phyloP scores from a whole-genome alignment of 2,113 vertebrate genomes.

The Ameiurus melas region DNA sequence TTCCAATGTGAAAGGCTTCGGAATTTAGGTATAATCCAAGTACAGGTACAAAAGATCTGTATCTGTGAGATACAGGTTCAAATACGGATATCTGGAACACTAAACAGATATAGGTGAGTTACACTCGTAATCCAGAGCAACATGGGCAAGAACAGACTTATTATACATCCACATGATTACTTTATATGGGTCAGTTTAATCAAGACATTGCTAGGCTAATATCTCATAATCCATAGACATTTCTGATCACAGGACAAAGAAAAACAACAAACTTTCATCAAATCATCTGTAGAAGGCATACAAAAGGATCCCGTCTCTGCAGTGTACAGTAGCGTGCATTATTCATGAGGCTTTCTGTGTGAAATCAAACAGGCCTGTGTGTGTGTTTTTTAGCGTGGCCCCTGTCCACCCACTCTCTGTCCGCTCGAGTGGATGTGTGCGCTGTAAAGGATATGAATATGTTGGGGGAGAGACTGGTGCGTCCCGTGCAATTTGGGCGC shows the following conservation, averaged over 20 bases:
- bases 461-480: conserved; percentile 85
- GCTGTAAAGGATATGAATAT: conserved; percentile 85
- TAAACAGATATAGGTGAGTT: neutral
- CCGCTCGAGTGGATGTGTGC: conserved; percentile 64
- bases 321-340: conserved; percentile 38
- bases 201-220: neutral
- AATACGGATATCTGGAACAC: neutral
- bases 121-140: neutral
- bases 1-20: neutral
- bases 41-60: neutral
- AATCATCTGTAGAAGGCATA: neutral
- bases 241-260: neutral
- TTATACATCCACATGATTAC: neutral
- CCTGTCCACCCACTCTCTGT: conserved; percentile 41
- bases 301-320: conserved; percentile 5
- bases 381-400: conserved; percentile 35
- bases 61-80: neutral
- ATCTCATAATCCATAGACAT: neutral
- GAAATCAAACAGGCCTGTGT: conserved; percentile 48
- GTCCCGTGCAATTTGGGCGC: conserved; percentile 86
- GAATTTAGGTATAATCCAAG: neutral
- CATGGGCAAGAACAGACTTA: neutral
- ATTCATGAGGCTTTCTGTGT: conserved; percentile 44
- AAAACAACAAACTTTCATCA: neutral
- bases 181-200: neutral